These are phyloP conservation scores for Bothrops jararaca DNA, from an alignment of 2,113 vertebrate genomes.

Conservation along the genomic window DNA sequence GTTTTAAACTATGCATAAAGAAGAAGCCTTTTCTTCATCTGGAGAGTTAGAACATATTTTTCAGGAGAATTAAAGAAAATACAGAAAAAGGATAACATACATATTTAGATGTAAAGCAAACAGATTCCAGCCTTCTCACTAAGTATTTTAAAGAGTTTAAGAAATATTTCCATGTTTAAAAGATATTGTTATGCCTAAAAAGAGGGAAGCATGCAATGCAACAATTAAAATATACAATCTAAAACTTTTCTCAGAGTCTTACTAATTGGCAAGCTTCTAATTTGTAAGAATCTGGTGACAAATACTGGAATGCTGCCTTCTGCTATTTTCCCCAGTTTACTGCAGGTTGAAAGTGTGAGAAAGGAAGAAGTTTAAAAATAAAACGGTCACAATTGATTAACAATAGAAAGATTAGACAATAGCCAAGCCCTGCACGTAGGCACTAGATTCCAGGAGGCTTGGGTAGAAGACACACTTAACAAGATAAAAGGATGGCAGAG, in stretches of 20 bases:
- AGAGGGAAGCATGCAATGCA: neutral
- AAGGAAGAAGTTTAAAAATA: no score
- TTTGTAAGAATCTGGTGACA: neutral
- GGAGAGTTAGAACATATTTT: neutral
- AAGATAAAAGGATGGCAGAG: no score
- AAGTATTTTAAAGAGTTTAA: neutral
- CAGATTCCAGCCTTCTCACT: neutral
- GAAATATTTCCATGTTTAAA: neutral
- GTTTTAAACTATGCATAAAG: constrained; percentile 11
- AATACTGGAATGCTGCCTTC: neutral
- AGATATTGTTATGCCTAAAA: neutral
- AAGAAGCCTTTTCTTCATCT: neutral
- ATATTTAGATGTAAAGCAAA: neutral
- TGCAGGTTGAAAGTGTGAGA: neutral
- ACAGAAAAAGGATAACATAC: no score
- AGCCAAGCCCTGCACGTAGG: no score
- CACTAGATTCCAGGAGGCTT: no score
- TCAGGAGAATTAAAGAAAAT: neutral
- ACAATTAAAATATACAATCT: neutral
- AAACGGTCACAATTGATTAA: no score
- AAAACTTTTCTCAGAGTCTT: neutral
- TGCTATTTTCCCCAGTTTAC: neutral
- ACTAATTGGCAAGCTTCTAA: neutral
- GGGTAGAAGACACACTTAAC: no score
- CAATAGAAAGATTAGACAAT: no score